Evolutionary conservation across 2,797 vertebrate species (phyloP).

Genomic region (Pseudocheirus occidentalis): DNA sequence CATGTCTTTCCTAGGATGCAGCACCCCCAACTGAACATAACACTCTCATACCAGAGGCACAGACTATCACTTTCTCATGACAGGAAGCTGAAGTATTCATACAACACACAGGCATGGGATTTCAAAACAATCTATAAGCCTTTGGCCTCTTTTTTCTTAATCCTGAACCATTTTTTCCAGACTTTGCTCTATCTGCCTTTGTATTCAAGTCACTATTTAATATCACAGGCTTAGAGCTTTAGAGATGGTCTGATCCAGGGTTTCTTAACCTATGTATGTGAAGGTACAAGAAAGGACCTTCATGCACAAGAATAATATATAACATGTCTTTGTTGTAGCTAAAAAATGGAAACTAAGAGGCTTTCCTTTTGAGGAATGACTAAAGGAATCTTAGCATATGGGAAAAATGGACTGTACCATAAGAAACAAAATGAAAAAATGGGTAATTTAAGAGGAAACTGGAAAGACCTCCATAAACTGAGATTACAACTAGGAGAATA

Average conservation of each 20-base stretch:
- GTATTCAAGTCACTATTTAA: background rate
- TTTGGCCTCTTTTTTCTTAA: background rate
- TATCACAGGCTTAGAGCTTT: background rate
- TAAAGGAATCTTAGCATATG: background rate
- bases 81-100: background rate
- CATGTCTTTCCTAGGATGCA: background rate
- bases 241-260: background rate
- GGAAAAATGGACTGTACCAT: background rate
- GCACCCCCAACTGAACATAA: background rate
- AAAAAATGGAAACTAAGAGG: background rate
- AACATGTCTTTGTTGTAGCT: background rate
- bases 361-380: background rate
- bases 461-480: background rate
- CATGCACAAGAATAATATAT: background rate
- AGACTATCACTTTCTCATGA: background rate
- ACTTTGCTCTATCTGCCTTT: background rate
- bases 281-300: background rate
- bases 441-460: background rate
- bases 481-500: background rate
- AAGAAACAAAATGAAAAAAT: background rate
- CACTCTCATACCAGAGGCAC: background rate
- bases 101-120: background rate
- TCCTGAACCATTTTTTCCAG: background rate
- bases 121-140: background rate
- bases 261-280: background rate